Conservation (phyloP, 2,797 vertebrate genomes). For the Hydrocynus forskahlii region DNA sequence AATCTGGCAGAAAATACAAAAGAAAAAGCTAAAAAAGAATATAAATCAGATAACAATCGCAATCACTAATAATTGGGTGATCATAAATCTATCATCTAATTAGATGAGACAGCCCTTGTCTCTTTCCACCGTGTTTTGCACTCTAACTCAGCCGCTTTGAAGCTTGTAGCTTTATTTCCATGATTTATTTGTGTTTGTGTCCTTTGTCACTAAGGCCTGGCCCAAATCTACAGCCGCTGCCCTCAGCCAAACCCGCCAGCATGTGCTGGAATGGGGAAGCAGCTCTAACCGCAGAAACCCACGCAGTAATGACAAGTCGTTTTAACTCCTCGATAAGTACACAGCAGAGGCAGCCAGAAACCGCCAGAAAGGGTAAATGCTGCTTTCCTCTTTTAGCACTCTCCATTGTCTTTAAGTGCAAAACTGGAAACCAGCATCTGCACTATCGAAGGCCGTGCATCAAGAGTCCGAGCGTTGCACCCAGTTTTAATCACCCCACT, state of each 20-base stretch:
- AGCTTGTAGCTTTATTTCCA: slow-evolving; percentile 36
- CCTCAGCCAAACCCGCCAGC: slow-evolving; percentile 59
- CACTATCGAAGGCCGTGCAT: slow-evolving; percentile 47
- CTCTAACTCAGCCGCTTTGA: slow-evolving; percentile 57
- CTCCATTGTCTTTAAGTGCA: slow-evolving; percentile 76
- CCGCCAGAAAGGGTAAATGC: slow-evolving; percentile 74
- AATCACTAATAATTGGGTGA: not conserved
- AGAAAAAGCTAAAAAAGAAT: too few relatives aligned
- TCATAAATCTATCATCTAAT: not conserved
- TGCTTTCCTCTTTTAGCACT: slow-evolving; percentile 77
- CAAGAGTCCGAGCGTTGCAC: not conserved
- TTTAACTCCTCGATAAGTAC: slow-evolving; percentile 80
- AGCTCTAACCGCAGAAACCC: slow-evolving; percentile 66
- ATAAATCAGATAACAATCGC: too few relatives aligned
- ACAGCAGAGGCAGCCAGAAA: slow-evolving; percentile 68
- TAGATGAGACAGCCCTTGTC: not conserved
- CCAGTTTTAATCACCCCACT: slow-evolving; percentile 38
- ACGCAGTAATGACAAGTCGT: slow-evolving; percentile 75
- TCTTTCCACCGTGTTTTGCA: slow-evolving; percentile 41
- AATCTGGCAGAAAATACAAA: too few relatives aligned
- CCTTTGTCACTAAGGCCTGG: slow-evolving; percentile 65
- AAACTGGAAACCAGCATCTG: slow-evolving; percentile 63
- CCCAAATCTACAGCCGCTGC: slow-evolving; percentile 46
- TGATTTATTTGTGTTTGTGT: slow-evolving; percentile 67
- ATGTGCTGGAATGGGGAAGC: slow-evolving; percentile 62